Percentiles rank a stretch among this genome's conserved stretches.
Conservation (phyloP, 2,888 invertebrate genomes). For the Antheraea assamensis region DNA sequence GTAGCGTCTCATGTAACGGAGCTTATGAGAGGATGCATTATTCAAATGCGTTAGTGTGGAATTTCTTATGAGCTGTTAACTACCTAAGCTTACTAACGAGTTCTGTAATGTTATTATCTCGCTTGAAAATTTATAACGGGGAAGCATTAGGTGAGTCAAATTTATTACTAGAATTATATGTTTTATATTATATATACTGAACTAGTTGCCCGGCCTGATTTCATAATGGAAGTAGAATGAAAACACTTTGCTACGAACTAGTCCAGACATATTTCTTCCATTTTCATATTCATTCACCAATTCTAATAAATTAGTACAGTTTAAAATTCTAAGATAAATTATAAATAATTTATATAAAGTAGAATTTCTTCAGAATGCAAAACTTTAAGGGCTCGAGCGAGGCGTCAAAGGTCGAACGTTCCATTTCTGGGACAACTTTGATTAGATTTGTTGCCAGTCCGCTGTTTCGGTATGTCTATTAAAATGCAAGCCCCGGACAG, state of each 20-base stretch:
- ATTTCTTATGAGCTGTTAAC: constrained; percentile 36
- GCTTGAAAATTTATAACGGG: constrained; percentile 12
- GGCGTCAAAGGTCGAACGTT: constrained; percentile 20
- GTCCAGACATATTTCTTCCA: neutral
- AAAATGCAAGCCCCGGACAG: constrained; percentile 56
- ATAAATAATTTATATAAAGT: neutral
- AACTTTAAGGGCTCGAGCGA: constrained; percentile 10
- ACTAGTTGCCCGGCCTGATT: too few relatives aligned
- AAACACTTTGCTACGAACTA: too few relatives aligned
- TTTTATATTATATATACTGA: neutral
- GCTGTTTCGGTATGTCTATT: constrained; percentile 47
- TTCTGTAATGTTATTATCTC: constrained; percentile 33
- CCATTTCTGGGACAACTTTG: constrained; percentile 43
- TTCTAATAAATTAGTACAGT: neutral
- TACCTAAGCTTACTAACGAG: constrained; percentile 28
- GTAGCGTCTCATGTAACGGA: constrained; percentile 31
- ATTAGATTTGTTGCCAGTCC: constrained; percentile 50
- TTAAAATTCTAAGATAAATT: neutral
- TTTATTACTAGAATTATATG: neutral
- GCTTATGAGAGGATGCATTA: constrained; percentile 37
- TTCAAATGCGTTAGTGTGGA: constrained; percentile 34
- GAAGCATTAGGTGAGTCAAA: neutral
- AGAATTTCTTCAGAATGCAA: neutral
- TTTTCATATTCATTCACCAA: neutral
- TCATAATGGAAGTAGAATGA: too few relatives aligned